These are phyloP conservation scores for Varanus salvator DNA, from an alignment of 2,113 vertebrate genomes.

Conservation along the genomic window DNA sequence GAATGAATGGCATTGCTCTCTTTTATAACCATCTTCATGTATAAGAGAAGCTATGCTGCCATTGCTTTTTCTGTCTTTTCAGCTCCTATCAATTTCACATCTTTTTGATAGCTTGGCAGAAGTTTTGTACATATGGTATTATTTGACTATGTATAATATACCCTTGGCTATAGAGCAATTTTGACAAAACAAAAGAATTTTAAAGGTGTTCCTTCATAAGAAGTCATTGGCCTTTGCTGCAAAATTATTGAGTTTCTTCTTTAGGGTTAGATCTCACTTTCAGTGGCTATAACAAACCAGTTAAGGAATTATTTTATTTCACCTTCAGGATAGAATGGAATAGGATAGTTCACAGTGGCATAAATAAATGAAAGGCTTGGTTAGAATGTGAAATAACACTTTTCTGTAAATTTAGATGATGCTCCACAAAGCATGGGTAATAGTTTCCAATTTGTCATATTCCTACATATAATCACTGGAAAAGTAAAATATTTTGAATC, in stretches of 20 bases:
- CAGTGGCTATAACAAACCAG: not conserved
- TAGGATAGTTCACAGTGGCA: not conserved
- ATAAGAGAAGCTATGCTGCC: conserved; percentile 1
- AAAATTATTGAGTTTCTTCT: not conserved
- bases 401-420: not conserved
- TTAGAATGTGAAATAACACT: not conserved
- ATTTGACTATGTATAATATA: no score
- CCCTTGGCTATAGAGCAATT: not conserved
- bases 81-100: not conserved
- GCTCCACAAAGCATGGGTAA: not conserved
- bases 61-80: not conserved
- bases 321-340: not conserved
- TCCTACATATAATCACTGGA: not conserved
- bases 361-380: not conserved
- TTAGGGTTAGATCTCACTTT: conserved; percentile 2
- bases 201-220: not conserved
- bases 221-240: not conserved
- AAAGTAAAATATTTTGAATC: not conserved
- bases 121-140: not conserved
- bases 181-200: not conserved
- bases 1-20: conserved; percentile 24
- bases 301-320: not conserved
- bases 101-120: not conserved
- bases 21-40: conserved; percentile 24
- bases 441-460: not conserved